Conservation (phyloP, 1,140 invertebrate species). For the Sogatella furcifera region DNA sequence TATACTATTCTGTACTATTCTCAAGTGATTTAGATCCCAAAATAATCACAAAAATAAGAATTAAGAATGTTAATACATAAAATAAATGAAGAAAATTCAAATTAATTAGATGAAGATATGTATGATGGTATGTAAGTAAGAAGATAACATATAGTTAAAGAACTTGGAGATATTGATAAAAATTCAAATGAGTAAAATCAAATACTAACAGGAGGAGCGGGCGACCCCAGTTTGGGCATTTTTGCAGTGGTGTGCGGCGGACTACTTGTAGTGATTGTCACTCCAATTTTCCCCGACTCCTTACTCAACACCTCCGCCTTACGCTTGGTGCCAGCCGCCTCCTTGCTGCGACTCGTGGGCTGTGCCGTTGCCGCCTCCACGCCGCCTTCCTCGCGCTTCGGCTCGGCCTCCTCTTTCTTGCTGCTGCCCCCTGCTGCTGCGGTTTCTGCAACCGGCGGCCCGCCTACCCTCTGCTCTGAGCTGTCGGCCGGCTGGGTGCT, state of each 20-base stretch:
- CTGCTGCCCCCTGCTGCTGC: constrained; percentile 31
- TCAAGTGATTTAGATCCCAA: too few species aligned
- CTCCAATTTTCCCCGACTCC: constrained; percentile 79
- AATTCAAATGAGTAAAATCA: too few species aligned
- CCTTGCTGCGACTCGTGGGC: constrained; percentile 36
- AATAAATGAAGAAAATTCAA: too few species aligned
- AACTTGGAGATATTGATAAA: too few species aligned
- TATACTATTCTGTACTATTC: too few species aligned
- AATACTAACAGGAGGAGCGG: constrained; percentile 26
- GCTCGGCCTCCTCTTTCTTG: constrained; percentile 37
- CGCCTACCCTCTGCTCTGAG: background rate
- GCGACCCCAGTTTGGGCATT: constrained; percentile 29
- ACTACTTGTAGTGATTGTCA: constrained; percentile 69
- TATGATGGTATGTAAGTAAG: too few species aligned
- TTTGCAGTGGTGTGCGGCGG: constrained; percentile 45
- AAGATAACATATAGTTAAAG: too few species aligned
- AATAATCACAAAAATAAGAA: too few species aligned
- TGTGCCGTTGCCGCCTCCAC: constrained; percentile 33
- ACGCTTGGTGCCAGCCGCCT: constrained; percentile 51
- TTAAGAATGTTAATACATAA: too few species aligned
- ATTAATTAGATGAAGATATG: too few species aligned
- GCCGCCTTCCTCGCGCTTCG: constrained; percentile 27
- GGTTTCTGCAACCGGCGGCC: background rate
- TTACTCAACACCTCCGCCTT: constrained; percentile 71
- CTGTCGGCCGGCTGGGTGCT: background rate